Evolutionary conservation across 2,113 vertebrate species (phyloP), one percentile per base, ranked within the genome.

Genomic region (Centropus bengalensis): DNA sequence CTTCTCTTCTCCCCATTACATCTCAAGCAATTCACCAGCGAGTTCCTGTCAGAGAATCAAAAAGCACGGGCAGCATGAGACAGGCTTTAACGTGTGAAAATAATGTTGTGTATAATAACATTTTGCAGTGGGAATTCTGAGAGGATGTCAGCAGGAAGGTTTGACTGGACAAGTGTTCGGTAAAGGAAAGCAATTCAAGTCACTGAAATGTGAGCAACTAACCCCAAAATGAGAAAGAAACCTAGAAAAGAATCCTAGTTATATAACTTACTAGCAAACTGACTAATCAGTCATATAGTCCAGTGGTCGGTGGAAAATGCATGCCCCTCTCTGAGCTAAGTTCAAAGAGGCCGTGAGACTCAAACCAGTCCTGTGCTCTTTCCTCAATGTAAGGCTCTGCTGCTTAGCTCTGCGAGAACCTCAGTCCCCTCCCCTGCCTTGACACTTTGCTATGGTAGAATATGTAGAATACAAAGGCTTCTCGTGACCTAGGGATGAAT

Each of bases 1-100:
- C 79, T 96, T 96, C 96, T 97, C 94, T 96, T 98, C 96, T 97
- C 96, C 95, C 97, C 96, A 59, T 97, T 96, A 97, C 97, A 97
- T 95, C 91, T 96, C 95, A 97, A 98, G 92, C 79, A 94, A 94
- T 96, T 89, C 92, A 97, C 81, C 78, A 96, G 94, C 38, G 73
- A 96, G 96, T 96, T 97, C 89, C 95, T 97, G 96, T 95, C 89
- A 94, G 28, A 84, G 82, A 93, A 75, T 32, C 71, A 88, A 80
- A 32, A 88, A 82, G 79, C 69, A 93, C 17, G 32, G 49, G 92
- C 66, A 88, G 64, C 56, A n/a, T 33, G 27, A 86, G 60, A 87
- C 30, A 76, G 74, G n/a, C 56, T 93, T 78, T 77, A 58, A 86
- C 75, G 30, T 27, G 18, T 69, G 79, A 94, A 93, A 95, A 89